phyloP scores from a whole-genome alignment of 2,113 vertebrate genomes.

The Pteropus alecto region DNA sequence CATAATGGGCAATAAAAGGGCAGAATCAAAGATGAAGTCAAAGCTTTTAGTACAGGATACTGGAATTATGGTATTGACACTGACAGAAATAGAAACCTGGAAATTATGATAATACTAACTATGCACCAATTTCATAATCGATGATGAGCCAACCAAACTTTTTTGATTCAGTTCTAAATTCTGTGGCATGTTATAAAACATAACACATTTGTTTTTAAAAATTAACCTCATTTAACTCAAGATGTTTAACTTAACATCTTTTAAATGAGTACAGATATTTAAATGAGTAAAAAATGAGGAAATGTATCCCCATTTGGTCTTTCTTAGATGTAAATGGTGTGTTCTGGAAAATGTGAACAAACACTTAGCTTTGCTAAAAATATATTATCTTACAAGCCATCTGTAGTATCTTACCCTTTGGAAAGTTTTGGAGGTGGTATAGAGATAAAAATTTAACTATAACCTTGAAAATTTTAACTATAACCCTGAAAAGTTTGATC shows the following conservation, averaged over 20 bases:
- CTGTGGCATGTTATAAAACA: neutral
- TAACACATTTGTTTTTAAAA: neutral
- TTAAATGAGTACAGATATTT: neutral
- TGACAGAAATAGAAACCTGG: neutral
- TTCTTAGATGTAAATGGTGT: neutral
- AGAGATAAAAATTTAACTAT: neutral
- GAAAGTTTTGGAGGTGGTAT: neutral
- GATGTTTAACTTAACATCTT: neutral
- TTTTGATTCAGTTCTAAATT: neutral
- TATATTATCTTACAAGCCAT: neutral
- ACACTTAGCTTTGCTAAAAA: neutral
- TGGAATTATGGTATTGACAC: neutral
- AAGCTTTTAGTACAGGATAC: neutral
- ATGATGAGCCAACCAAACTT: neutral
- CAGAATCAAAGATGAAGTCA: neutral
- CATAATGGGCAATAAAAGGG: neutral
- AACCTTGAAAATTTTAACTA: neutral
- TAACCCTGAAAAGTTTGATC: neutral
- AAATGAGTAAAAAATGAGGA: neutral
- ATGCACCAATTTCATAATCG: neutral
- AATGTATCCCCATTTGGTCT: neutral
- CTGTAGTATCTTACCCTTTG: neutral
- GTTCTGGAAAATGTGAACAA: neutral
- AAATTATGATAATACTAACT: neutral
- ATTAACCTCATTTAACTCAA: neutral